phyloP scores from a whole-genome alignment of 1,140 invertebrate genomes.

The Agraylea sexmaculata region DNA sequence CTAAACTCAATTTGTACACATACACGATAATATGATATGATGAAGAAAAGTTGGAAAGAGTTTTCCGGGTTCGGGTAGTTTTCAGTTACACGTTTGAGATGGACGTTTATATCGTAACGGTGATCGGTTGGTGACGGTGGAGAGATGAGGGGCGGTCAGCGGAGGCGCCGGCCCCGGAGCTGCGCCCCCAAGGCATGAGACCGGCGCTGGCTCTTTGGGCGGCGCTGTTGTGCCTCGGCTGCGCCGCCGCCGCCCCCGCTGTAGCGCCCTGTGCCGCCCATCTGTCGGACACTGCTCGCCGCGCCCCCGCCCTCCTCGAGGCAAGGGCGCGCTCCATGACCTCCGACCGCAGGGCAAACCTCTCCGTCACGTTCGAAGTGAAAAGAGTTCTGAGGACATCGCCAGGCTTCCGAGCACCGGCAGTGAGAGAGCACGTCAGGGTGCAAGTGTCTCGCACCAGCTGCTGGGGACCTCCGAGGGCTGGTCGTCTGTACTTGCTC shows the following conservation, averaged over 20 bases:
- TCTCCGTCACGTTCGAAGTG: conserved; percentile 54
- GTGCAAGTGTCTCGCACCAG: conserved; percentile 48
- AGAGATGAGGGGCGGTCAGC: conserved; percentile 8
- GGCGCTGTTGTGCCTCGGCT: conserved; percentile 12
- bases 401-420: conserved; percentile 27
- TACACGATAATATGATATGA: too few relatives aligned
- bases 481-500: conserved; percentile 27
- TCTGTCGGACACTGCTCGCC: too few relatives aligned
- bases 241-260: conserved; percentile 32
- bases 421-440: conserved; percentile 44
- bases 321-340: conserved; percentile 52
- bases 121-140: too few relatives aligned
- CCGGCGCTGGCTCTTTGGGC: conserved; percentile 11
- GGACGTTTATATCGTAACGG: too few relatives aligned
- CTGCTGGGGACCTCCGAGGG: conserved; percentile 50
- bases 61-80: too few relatives aligned
- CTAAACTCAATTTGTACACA: too few relatives aligned
- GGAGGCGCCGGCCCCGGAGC: neutral
- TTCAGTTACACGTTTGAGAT: too few relatives aligned
- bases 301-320: conserved; percentile 51
- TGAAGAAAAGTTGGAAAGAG: too few relatives aligned
- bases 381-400: conserved; percentile 49
- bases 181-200: conserved; percentile 2
- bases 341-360: conserved; percentile 41
- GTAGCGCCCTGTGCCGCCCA: conserved; percentile 46